Evolutionary conservation across 2,797 vertebrate genomes (phyloP).

Genomic region (Tokudaia tokunoshimensis): DNA sequence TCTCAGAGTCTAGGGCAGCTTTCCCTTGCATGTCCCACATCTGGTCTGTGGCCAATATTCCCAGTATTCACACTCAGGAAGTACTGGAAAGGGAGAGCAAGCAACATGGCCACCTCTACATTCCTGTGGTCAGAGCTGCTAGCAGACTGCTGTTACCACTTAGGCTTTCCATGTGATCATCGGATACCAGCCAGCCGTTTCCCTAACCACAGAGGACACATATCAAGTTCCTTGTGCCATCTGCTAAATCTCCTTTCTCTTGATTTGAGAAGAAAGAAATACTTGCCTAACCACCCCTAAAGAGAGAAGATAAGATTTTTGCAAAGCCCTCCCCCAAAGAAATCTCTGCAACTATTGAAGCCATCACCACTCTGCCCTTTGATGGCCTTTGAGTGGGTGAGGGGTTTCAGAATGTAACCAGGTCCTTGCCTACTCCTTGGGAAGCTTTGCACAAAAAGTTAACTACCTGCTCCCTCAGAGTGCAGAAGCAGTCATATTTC

Average conservation of each 20-base stretch:
- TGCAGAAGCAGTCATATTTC: conserved; percentile 11
- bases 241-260: conserved; percentile 56
- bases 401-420: background rate
- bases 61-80: conserved; percentile 24
- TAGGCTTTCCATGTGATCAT: conserved; percentile 44
- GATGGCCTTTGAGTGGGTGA: background rate
- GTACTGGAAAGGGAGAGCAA: background rate
- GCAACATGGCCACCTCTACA: conserved; percentile 21
- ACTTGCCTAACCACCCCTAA: background rate
- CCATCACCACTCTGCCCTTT: background rate
- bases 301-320: conserved; percentile 11
- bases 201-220: conserved; percentile 22
- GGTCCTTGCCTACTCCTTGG: conserved; percentile 9
- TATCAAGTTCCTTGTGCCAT: conserved; percentile 17
- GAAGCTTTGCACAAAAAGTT: background rate
- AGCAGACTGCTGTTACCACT: background rate
- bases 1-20: background rate
- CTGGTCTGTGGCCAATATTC: background rate
- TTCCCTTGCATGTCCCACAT: background rate
- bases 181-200: background rate
- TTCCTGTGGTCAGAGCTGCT: conserved; percentile 6
- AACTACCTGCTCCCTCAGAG: background rate
- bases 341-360: conserved; percentile 1
- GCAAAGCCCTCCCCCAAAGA: conserved; percentile 14
- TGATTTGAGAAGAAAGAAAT: conserved; percentile 32